Evolutionary conservation across 2,113 vertebrate genomes (phyloP).

Genomic region (Jacana jacana): DNA sequence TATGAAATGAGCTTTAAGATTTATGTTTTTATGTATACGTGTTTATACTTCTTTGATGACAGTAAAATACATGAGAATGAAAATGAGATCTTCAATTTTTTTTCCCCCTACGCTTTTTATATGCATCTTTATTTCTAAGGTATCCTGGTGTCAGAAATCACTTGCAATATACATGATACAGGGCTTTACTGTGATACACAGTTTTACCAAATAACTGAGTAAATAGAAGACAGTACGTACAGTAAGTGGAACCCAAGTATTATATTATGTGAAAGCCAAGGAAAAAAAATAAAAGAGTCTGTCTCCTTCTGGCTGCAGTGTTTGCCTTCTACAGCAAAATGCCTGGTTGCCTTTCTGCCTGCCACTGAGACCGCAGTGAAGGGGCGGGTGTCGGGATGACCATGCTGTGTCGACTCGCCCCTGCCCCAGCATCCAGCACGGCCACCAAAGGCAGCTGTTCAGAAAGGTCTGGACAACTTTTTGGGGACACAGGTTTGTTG

Average conservation of each 20-base stretch:
- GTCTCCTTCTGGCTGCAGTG: neutral
- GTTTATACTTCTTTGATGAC: neutral
- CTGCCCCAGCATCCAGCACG: neutral
- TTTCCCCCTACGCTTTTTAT: neutral
- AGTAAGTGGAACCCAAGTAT: neutral
- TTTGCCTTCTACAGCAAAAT: neutral
- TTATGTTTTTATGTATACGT: neutral
- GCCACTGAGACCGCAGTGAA: neutral
- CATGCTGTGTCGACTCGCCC: neutral
- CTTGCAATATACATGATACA: neutral
- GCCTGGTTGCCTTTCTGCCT: neutral
- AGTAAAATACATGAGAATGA: neutral
- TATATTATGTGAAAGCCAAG: neutral
- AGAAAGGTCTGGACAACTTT: neutral
- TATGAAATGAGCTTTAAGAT: neutral
- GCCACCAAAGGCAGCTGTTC: fast-evolving
- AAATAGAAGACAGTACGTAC: neutral
- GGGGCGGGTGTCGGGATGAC: neutral
- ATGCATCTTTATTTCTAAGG: neutral
- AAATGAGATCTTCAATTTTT: neutral
- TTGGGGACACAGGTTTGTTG: neutral
- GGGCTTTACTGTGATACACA: neutral
- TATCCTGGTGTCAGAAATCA: neutral
- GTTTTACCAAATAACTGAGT: neutral
- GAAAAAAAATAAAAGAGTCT: neutral